Evolutionary conservation across 2,113 vertebrate species (phyloP).

Genomic region (Stigmatopora nigra): DNA sequence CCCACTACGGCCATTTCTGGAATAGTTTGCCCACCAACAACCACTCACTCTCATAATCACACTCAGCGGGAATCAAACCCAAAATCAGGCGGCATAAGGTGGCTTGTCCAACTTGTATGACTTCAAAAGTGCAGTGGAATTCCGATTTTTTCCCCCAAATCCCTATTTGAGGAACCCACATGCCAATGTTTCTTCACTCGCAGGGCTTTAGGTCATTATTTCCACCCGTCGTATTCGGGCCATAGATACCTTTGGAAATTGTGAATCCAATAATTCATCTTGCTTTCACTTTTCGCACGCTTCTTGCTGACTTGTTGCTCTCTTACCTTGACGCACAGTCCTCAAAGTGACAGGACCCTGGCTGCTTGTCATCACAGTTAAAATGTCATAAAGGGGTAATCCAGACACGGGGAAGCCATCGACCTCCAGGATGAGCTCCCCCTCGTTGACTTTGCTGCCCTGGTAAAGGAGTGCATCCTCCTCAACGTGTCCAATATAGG

Average conservation of each 20-base stretch:
- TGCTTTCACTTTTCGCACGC: too few relatives aligned
- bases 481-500: constrained; percentile 68
- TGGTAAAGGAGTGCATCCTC: constrained; percentile 64
- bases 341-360: constrained; percentile 77
- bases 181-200: neutral
- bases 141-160: constrained; percentile 18
- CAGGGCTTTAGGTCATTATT: neutral
- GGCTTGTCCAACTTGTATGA: constrained; percentile 30
- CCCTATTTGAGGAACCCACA: constrained; percentile 26
- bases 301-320: constrained; percentile 23
- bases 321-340: constrained; percentile 86
- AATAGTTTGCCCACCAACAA: too few relatives aligned
- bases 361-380: constrained; percentile 76
- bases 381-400: constrained; percentile 86
- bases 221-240: neutral
- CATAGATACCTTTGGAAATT: neutral
- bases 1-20: too few relatives aligned
- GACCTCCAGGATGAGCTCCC: constrained; percentile 86
- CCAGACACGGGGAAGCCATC: constrained; percentile 87
- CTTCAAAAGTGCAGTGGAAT: constrained; percentile 37
- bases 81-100: too few relatives aligned
- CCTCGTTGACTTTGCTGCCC: constrained; percentile 69
- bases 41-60: too few relatives aligned
- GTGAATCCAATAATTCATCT: neutral
- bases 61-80: too few relatives aligned